A percentile compares a stretch with the other conserved stretches of the same genome.
phyloP scores from a whole-genome alignment of 2,888 invertebrate species.

The Meteorus cinctellus region DNA sequence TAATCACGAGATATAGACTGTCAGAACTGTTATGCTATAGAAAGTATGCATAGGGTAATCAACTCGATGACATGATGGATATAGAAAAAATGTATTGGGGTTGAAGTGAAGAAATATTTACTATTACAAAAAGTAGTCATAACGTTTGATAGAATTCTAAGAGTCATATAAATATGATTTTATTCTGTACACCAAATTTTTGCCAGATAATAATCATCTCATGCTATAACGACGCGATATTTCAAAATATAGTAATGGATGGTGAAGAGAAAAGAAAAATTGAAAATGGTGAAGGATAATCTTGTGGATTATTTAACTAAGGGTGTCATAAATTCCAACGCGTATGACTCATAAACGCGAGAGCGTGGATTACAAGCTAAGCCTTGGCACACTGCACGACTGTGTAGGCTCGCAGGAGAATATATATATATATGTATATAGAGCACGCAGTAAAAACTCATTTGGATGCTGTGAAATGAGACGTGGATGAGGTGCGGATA shows the following conservation, averaged over 20 bases:
- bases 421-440: constrained; percentile 25
- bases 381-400: constrained; percentile 39
- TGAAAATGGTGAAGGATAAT: constrained; percentile 60
- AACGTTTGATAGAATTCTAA: too few species aligned
- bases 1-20: constrained; percentile 48
- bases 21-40: not conserved
- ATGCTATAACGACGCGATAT: too few species aligned
- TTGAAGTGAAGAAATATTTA: not conserved
- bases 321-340: constrained; percentile 63
- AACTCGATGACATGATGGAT: not conserved
- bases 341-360: constrained; percentile 39
- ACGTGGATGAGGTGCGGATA: constrained; percentile 47
- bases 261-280: not conserved
- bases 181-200: too few species aligned
- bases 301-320: constrained; percentile 62
- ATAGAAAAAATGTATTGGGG: constrained; percentile 4
- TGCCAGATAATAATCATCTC: too few species aligned
- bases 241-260: too few species aligned
- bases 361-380: constrained; percentile 54
- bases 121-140: too few species aligned
- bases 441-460: constrained; percentile 54
- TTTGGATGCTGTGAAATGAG: constrained; percentile 58
- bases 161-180: too few species aligned
- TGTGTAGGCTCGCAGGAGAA: constrained; percentile 39
- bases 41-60: constrained; percentile 15